phyloP scores from a whole-genome alignment of 2,113 vertebrate species.

The Pelvicachromis taeniatus region DNA sequence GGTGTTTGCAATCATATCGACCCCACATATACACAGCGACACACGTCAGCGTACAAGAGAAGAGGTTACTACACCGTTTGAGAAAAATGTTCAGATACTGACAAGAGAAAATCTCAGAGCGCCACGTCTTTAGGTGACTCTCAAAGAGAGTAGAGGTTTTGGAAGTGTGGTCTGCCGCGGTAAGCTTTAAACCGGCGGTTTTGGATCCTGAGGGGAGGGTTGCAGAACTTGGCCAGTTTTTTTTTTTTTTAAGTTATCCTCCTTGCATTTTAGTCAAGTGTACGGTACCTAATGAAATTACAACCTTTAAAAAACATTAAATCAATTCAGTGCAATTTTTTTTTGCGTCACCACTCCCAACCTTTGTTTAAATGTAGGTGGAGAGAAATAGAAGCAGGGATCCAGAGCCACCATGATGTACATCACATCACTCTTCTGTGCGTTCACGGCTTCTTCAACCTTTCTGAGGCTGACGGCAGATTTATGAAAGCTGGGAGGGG shows the following conservation, averaged over 20 bases:
- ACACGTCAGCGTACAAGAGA: slow-evolving; percentile 13
- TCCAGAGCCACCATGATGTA: background rate
- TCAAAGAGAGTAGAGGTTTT: slow-evolving; percentile 39
- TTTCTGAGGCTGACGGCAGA: background rate
- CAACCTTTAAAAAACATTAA: background rate
- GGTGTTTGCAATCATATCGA: slow-evolving; percentile 15
- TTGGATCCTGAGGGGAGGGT: slow-evolving; percentile 31
- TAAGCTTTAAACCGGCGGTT: background rate
- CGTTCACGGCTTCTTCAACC: background rate
- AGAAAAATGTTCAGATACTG: slow-evolving; percentile 45
- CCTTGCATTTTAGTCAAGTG: slow-evolving; percentile 7
- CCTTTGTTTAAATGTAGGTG: slow-evolving; percentile 44
- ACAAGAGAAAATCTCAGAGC: slow-evolving; percentile 42
- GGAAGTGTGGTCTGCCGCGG: slow-evolving; percentile 33
- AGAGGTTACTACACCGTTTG: background rate
- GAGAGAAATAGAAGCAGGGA: background rate
- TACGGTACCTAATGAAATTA: slow-evolving; percentile 30
- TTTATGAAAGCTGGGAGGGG: background rate
- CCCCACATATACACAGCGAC: slow-evolving; percentile 7
- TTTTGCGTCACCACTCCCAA: slow-evolving; percentile 30
- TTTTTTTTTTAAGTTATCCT: slow-evolving; percentile 4
- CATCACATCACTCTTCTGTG: background rate
- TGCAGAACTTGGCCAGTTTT: slow-evolving; percentile 16
- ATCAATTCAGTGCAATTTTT: slow-evolving; percentile 32
- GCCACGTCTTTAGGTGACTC: background rate